These are phyloP conservation scores for Melanotaenia duboulayi DNA, from an alignment of 2,113 vertebrate species.

Conservation along the genomic window DNA sequence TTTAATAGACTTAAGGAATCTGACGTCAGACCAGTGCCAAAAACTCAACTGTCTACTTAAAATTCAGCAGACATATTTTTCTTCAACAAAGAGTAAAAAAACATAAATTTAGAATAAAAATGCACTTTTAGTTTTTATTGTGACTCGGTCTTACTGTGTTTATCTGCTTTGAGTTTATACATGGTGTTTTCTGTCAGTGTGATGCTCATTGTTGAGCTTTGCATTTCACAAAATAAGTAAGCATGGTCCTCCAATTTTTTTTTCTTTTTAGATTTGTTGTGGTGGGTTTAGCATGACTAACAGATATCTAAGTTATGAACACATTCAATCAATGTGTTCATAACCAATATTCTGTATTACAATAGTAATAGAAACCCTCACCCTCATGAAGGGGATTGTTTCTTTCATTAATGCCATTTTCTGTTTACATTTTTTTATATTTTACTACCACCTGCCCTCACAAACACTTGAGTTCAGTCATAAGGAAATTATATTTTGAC, in stretches of 20 bases:
- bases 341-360: no score
- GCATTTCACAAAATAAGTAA: no score
- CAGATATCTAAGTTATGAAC: not conserved
- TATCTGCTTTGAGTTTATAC: conserved; percentile 1
- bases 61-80: conserved; percentile 13
- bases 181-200: not conserved
- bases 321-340: not conserved
- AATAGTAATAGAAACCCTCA: no score
- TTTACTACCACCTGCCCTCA: no score
- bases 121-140: not conserved
- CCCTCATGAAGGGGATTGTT: no score
- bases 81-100: conserved; percentile 10
- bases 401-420: no score
- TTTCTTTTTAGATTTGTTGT: no score
- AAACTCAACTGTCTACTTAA: conserved; percentile 18
- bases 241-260: not conserved
- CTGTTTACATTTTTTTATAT: no score
- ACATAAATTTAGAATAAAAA: conserved; percentile 3
- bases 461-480: no score
- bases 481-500: no score
- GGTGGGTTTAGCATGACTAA: not conserved
- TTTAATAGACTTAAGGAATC: conserved; percentile 32
- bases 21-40: conserved; percentile 26
- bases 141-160: conserved; percentile 5
- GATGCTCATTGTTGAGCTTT: not conserved